Conservation (phyloP, 2,113 vertebrate species). For the Tetrax tetrax region DNA sequence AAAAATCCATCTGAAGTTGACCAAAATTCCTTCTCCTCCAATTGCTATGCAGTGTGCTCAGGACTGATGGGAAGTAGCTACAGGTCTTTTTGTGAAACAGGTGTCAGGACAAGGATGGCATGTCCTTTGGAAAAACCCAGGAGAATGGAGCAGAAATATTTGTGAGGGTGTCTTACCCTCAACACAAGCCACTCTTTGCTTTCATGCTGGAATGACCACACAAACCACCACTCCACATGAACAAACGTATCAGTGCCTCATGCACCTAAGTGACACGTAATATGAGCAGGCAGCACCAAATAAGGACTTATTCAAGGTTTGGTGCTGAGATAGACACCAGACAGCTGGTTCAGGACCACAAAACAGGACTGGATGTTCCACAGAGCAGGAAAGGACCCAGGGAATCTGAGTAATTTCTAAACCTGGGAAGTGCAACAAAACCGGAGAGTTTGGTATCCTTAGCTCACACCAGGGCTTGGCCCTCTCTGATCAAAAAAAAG, state of each 20-base stretch:
- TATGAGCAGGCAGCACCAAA: neutral
- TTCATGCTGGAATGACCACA: neutral
- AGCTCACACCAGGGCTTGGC: neutral
- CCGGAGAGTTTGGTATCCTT: neutral
- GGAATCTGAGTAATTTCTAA: neutral
- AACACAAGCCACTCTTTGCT: neutral
- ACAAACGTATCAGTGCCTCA: neutral
- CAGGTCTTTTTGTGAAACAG: neutral
- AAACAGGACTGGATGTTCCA: neutral
- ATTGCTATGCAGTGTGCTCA: neutral
- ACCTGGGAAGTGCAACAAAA: neutral
- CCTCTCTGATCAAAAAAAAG: neutral
- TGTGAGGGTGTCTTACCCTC: neutral
- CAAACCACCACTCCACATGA: neutral
- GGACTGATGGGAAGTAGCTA: neutral
- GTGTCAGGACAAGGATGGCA: neutral
- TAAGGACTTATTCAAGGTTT: neutral
- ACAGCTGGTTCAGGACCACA: neutral
- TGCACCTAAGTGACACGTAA: neutral
- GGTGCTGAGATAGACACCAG: neutral
- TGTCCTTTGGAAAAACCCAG: neutral
- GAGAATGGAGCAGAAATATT: neutral
- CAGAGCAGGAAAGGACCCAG: neutral
- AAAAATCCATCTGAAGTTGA: neutral
- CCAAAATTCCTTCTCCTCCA: neutral